Evolutionary conservation across 1,140 invertebrate genomes (phyloP).

Genomic region (Kradibia gibbosae): DNA sequence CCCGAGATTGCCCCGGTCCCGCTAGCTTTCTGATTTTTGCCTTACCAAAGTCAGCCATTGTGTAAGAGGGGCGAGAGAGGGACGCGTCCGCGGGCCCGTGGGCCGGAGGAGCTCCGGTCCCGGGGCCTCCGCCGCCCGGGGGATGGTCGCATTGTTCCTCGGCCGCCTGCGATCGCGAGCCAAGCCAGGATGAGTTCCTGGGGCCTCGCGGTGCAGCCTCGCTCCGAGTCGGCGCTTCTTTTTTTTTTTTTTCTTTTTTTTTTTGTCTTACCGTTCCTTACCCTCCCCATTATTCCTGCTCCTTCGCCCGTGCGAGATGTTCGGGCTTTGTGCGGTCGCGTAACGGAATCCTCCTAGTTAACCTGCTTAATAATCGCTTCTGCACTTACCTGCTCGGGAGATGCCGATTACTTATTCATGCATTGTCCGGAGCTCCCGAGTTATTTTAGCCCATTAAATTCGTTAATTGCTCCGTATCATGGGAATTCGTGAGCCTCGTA

Average conservation of each 20-base stretch:
- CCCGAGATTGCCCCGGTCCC: slow-evolving; percentile 1
- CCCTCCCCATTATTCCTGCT: neutral
- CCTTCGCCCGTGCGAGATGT: neutral
- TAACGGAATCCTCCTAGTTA: neutral
- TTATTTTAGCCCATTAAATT: too few species aligned
- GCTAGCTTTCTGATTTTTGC: slow-evolving; percentile 74
- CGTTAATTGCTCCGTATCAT: too few species aligned
- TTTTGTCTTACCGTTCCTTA: neutral
- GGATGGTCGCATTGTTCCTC: slow-evolving; percentile 18
- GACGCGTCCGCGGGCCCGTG: neutral
- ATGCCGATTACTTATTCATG: too few species aligned
- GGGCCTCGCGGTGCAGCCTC: neutral
- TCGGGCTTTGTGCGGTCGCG: too few species aligned
- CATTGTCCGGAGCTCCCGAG: too few species aligned
- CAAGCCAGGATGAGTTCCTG: too few species aligned
- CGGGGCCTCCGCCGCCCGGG: neutral
- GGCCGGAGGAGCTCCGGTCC: neutral
- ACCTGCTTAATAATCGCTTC: neutral
- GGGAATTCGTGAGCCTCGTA: too few species aligned
- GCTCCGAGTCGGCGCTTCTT: too few species aligned
- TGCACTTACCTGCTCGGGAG: too few species aligned
- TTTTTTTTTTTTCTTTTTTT: neutral
- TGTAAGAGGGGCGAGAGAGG: slow-evolving; percentile 49
- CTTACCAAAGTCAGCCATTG: slow-evolving; percentile 73
- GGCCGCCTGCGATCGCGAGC: neutral